Evolutionary conservation across 2,797 vertebrate species (phyloP), one percentile per base, ranked within the genome.

Genomic region (Megaceryle alcyon): DNA sequence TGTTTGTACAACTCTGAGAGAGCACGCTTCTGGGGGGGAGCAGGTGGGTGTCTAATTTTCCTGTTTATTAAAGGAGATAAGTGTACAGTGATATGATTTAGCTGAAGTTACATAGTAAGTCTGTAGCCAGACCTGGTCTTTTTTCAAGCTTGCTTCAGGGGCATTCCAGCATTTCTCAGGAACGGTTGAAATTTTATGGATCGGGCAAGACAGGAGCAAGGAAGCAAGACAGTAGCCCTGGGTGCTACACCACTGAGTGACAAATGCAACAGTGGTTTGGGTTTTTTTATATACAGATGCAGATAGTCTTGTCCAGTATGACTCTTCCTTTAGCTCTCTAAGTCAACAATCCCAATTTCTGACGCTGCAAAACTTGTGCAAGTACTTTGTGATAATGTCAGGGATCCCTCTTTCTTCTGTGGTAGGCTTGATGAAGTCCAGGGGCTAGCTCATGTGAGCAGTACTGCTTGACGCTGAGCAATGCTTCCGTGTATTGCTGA

Each of bases 21-120:
- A 2, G 2, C 51, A 21, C 13, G 8, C 26, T 86, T 76, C 64
- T 79, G 49, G 56, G 89, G 35, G 37, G 56, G 49, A 76, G 44
- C 64, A 94, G 51, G 70, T 86, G 54, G 25, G 72, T 0, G 2
- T 72, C 81, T 82, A 22, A 51, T 93, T 79, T 86, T 90, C 59
- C 66, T 73, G 1, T 59, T 94, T 86, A 65, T 90, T 86, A 82
- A 65, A 70, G 73, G 29, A 91, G 75, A 16, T 92, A 79, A 69
- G 4, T 28, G 41, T 64, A 57, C 25, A 66, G 39, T 6, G 12
- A 43, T 69, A 39, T 2, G 19, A 29, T 46, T 49, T 76, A 15
- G 39, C 35, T 65, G 51, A 90, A 86, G 46, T 83, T 63, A 63
- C 29, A 31, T 0, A 26, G n/a, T 29, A 26, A 65, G 60, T 75